Conservation (phyloP, 2,113 vertebrate genomes). For the Aegithalos caudatus region DNA sequence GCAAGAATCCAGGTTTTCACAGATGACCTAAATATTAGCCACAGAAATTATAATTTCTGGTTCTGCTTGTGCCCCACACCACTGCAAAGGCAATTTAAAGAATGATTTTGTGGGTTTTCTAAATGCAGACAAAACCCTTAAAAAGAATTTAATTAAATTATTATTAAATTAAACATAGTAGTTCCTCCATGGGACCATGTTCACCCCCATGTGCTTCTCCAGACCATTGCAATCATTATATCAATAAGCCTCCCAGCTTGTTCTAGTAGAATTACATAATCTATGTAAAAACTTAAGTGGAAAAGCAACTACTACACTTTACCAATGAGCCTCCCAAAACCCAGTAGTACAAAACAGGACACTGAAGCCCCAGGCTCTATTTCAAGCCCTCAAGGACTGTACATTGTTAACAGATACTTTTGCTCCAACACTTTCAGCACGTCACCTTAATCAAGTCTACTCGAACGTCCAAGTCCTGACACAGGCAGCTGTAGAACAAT, state of each 20-base stretch:
- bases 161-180: neutral
- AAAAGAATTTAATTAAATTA: neutral
- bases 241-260: neutral
- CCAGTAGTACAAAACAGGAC: neutral
- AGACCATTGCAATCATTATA: neutral
- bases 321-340: neutral
- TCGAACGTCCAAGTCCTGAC: neutral
- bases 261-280: accelerated
- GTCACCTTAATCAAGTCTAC: neutral
- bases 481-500: neutral
- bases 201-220: neutral
- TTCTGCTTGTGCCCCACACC: neutral
- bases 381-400: neutral
- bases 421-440: neutral
- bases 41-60: neutral
- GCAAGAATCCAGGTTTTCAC: neutral
- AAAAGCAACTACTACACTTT: neutral
- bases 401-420: neutral
- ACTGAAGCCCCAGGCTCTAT: neutral
- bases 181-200: neutral
- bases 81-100: neutral
- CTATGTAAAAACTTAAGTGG: neutral
- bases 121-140: neutral
- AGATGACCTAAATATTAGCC: neutral
- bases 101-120: neutral